Conservation (phyloP, 2,888 invertebrate species). For the Scotopteryx bipunctaria region DNA sequence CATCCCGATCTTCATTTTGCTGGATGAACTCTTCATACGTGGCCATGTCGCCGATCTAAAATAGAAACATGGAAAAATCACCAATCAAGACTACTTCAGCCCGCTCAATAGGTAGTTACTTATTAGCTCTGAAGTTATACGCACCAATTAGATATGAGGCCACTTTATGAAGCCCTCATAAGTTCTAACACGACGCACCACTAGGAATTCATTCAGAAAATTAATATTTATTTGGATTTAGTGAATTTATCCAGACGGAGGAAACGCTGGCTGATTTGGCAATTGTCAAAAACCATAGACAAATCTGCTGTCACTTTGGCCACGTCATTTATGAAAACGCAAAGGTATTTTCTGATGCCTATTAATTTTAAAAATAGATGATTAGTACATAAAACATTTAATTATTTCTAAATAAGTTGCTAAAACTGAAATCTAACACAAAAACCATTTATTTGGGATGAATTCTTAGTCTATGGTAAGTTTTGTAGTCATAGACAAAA, state of each 20-base stretch:
- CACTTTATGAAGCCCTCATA: slow-evolving; percentile 46
- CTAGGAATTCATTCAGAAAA: slow-evolving; percentile 66
- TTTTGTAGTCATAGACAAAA: slow-evolving; percentile 13
- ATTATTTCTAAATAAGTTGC: too few relatives aligned
- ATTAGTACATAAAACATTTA: too few relatives aligned
- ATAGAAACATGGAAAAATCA: slow-evolving; percentile 46
- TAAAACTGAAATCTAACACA: too few relatives aligned
- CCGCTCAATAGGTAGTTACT: not conserved
- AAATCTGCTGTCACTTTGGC: slow-evolving; percentile 72
- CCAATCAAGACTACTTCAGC: slow-evolving; percentile 27
- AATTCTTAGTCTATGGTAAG: not conserved
- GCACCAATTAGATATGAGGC: slow-evolving; percentile 56
- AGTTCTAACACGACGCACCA: slow-evolving; percentile 40
- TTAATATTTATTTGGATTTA: slow-evolving; percentile 42
- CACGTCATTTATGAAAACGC: slow-evolving; percentile 79
- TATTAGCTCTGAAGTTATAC: slow-evolving; percentile 43
- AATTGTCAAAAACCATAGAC: slow-evolving; percentile 75
- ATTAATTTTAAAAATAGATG: too few relatives aligned
- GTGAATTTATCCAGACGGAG: slow-evolving; percentile 45
- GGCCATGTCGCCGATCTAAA: slow-evolving; percentile 85
- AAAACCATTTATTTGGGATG: too few relatives aligned
- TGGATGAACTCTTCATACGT: slow-evolving; percentile 98
- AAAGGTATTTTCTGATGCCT: too few relatives aligned
- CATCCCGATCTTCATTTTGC: slow-evolving; percentile 98
- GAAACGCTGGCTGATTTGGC: slow-evolving; percentile 78